These are phyloP conservation scores for Athrips mouffetella DNA, from an alignment of 2,888 invertebrate species.

Conservation along the genomic window DNA sequence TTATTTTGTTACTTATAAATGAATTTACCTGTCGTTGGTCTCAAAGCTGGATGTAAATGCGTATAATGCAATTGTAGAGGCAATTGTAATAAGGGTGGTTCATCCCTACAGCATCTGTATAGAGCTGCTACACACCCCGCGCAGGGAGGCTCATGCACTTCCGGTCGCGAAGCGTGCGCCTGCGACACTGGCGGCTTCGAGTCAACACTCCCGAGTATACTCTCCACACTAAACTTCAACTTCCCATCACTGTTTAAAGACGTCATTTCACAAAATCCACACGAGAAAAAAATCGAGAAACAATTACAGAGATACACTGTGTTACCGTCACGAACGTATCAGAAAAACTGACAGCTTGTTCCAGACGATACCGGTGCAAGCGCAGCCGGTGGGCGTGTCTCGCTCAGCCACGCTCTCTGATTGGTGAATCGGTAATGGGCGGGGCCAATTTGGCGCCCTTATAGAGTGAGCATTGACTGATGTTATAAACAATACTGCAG, in stretches of 20 bases:
- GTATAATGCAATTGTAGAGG: constrained; percentile 60
- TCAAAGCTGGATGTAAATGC: constrained; percentile 67
- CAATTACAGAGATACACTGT: too few species aligned
- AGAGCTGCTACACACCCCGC: constrained; percentile 82
- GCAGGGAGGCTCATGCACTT: constrained; percentile 70
- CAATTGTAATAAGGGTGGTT: constrained; percentile 57
- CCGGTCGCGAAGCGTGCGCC: constrained; percentile 31
- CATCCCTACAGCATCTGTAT: constrained; percentile 79
- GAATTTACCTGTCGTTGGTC: constrained; percentile 61
- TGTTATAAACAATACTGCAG: constrained; percentile 61
- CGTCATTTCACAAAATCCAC: constrained; percentile 53
- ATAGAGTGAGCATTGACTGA: constrained; percentile 67
- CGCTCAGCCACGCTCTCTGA: constrained; percentile 36
- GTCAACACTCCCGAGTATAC: constrained; percentile 78
- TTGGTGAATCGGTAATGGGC: constrained; percentile 55
- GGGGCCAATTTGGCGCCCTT: constrained; percentile 40
- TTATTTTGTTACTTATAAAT: not conserved
- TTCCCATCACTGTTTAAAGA: constrained; percentile 62
- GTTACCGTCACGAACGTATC: constrained; percentile 44
- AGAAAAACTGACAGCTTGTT: constrained; percentile 60
- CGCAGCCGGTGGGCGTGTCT: constrained; percentile 64
- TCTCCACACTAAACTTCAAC: constrained; percentile 85
- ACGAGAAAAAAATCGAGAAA: too few species aligned
- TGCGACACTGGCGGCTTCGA: constrained; percentile 11
- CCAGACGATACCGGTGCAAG: constrained; percentile 46